Evolutionary conservation across 2,113 vertebrate genomes (phyloP), one percentile per base, ranked within the genome.

Genomic region (Lichenostomus cassidix): DNA sequence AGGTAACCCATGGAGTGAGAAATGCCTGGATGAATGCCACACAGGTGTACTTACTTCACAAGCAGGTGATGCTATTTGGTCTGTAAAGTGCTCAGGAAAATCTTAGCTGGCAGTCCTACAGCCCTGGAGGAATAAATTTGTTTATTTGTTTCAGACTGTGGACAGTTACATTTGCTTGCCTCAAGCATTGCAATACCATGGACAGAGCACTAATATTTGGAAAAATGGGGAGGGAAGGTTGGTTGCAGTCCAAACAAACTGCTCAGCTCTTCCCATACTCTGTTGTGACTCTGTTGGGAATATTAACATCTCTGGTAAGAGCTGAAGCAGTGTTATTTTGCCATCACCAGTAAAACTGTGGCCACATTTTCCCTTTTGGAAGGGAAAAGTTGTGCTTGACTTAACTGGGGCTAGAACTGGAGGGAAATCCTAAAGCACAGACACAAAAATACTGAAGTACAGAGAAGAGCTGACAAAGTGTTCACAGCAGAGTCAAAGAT

Each of bases 171-270:
- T 49, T 82, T 67, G 12, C 24, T 64, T 16, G 4, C 14, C 23
- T 39, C 12, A 27, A 60, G 25, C 0, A 0, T 5, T 76, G 63
- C 16, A 67, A 91, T 78, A 92, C 74, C 80, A 81, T 53, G 73
- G 89, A 94, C 35, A 97, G 90, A 90, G 62, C 37, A 37, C 11
- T 0, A 5, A 3, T 3, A 5, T 49, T 64, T 12, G 50, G 39
- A n/a, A 65, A 89, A 79, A 49, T 16, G 31, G 6, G 41, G 39
- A 29, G 0, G 0, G 21, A 62, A 55, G 17, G 0, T 7, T 73
- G 33, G 19, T 14, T 47, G 18, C 23, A 42, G 19, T 6, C 24
- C 9, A 2, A 55, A 63, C 7, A 37, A 79, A 20, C 29, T 39
- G 19, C 31, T 53, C 28, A 29, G 7, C 7, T 70, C 59, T 70